Evolutionary conservation across 2,888 invertebrate species (phyloP), one percentile per base, ranked within the genome.

Genomic region (Clostera curtula): DNA sequence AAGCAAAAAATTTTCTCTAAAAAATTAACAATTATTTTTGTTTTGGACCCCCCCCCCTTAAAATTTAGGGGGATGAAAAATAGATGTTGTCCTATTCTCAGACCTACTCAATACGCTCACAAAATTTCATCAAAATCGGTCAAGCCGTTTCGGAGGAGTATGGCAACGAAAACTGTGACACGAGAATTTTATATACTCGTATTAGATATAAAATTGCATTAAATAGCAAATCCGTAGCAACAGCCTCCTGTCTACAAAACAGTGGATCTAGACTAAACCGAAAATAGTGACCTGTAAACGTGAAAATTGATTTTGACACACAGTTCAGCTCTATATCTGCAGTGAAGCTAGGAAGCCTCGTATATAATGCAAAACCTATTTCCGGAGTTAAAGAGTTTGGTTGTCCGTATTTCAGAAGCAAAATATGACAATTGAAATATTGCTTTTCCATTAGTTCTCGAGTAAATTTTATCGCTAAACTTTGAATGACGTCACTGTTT

Each of bases 281-380:
- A 64, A 74, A 79, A 79, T 76, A 79, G 77, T 67, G 49, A 66
- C 54, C 67, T 68, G 64, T 70, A 69, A 74, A 72, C 56, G 69
- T 66, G 70, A 61, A 75, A 74, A 77, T 75, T 77, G 73, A 73
- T 76, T 77, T 70, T 72, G 76, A 77, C 73, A 70, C 55, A 56
- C 57, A 55, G n/a, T n/a, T n/a, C n/a, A n/a, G 49, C 56, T 62
- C 65, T 72, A 67, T 72, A 71, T 63, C 56, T 40, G 58, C 54
- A 48, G 56, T 55, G 49, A 48, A 51, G 42, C 56, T 51, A 43
- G 56, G 55, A 56, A 60, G 57, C 58, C 58, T 63, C 47, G 44
- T 73, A 51, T 64, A 63, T 69, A 67, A 72, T 71, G 64, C 68
- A 72, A 45, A 61, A 55, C 57, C 62, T 67, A 74, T 68, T 68